Base-by-base conservation (phyloP, 2,797 vertebrate species). In the Syngnathus rostellatus region DNA sequence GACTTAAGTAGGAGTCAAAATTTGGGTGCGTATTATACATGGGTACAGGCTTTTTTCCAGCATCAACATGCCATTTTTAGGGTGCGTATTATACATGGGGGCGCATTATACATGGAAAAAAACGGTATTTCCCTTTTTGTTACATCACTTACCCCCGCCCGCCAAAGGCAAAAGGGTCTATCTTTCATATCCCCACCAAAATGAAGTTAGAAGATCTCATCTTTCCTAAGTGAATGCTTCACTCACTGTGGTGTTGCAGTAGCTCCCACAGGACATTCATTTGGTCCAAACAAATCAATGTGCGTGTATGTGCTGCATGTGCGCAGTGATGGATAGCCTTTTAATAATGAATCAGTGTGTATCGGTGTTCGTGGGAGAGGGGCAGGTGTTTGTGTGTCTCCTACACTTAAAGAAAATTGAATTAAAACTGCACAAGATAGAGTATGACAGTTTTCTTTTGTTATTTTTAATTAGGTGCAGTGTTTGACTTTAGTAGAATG, bases 321-420 rank as follows among this genome's bases (percentile, higher is more conserved):
- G 59, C 59, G 7, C 59, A 41, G 39, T 39, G 19, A 41, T 41
- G 19, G 59, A 60, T 41, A 41, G n/a, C 14, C n/a, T 12, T 41
- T 61, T 61, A 61, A 61, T 61, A 61, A 61, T 61, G n/a, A n/a
- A 14, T 41, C 39, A 23, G 9, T 8, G 19, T 43, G 59, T 61
- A 41, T 61, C n/a, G 59, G 14, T 41, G 40, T 41, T 61, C 14
- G 55, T 17, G 55, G 0, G 9, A 17, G 37, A 37, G 41, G 39
- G 39, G 19, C 41, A 61, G 39, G 4, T 12, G 55, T 17, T 31
- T 37, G 55, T 3, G 2, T 12, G 2, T 57, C 14, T 37, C 6
- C 8, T 21, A n/a, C 39, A 41, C 19, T 3, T 7, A 14, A 6
- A 21, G 1, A 40, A 10, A 40, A 61, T 23, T 21, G 59, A 21